These are phyloP conservation scores for Laticauda colubrina DNA, from an alignment of 2,113 vertebrate genomes.

Conservation along the genomic window DNA sequence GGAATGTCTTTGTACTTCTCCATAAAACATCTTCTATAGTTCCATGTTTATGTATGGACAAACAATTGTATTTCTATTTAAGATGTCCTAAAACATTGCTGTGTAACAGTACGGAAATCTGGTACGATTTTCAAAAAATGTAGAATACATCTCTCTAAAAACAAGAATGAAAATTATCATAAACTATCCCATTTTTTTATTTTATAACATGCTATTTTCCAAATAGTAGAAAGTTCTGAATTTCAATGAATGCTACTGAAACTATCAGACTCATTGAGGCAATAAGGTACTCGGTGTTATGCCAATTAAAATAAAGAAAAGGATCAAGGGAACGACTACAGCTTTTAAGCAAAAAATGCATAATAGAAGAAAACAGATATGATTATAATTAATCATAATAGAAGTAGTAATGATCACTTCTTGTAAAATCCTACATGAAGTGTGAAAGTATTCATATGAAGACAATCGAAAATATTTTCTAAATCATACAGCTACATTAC, in stretches of 20 bases:
- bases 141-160: background rate
- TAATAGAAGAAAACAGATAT: background rate
- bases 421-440: background rate
- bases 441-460: background rate
- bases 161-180: background rate
- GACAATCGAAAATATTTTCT: background rate
- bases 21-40: background rate
- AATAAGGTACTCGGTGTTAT: background rate
- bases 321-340: background rate
- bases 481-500: background rate
- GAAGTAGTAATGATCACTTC: background rate
- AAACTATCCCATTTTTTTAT: background rate
- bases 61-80: background rate
- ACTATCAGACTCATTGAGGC: background rate
- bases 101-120: background rate
- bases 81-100: background rate
- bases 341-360: background rate
- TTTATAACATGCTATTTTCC: background rate
- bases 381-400: background rate
- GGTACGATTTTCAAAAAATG: background rate
- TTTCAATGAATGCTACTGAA: background rate
- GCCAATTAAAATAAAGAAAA: background rate
- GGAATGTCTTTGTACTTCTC: background rate
- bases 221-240: background rate
- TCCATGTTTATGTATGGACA: background rate